Percentiles rank a stretch among this genome's conserved stretches.
These are phyloP conservation scores for Arctia plantaginis DNA, from an alignment of 2,888 invertebrate species.

Conservation along the genomic window DNA sequence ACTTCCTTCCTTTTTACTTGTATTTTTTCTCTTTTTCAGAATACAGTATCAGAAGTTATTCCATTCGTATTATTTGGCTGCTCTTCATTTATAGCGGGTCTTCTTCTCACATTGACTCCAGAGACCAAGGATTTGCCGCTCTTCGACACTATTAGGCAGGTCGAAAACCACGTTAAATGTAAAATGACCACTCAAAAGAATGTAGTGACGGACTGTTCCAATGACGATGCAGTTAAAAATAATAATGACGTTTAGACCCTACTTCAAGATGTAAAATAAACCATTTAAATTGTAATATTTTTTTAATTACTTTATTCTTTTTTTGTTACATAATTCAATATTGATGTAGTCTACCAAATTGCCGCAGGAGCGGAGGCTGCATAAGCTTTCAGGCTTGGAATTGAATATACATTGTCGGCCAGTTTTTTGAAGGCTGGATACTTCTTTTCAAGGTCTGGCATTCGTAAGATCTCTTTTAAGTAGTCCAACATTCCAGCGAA, in stretches of 20 bases:
- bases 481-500: conserved; percentile 57
- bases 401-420: conserved; percentile 57
- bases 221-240: neutral
- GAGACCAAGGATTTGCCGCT: conserved; percentile 11
- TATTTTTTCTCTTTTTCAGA: neutral
- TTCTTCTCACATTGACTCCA: conserved; percentile 11
- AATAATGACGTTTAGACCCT: neutral
- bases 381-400: conserved; percentile 72
- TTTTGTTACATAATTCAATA: neutral
- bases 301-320: neutral
- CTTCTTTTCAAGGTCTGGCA: conserved; percentile 63
- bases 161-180: neutral
- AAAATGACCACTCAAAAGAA: neutral
- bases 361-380: conserved; percentile 55
- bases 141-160: conserved; percentile 5
- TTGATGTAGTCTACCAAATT: neutral
- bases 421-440: conserved; percentile 71
- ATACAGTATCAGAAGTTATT: conserved; percentile 9
- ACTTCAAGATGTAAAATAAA: neutral
- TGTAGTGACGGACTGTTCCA: neutral
- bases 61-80: conserved; percentile 6
- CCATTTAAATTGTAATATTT: too few relatives aligned
- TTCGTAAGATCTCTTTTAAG: conserved; percentile 51
- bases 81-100: neutral
- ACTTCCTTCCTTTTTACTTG: neutral